Base-by-base conservation (phyloP, 2,113 vertebrate species). In the Alosa alosa region DNA sequence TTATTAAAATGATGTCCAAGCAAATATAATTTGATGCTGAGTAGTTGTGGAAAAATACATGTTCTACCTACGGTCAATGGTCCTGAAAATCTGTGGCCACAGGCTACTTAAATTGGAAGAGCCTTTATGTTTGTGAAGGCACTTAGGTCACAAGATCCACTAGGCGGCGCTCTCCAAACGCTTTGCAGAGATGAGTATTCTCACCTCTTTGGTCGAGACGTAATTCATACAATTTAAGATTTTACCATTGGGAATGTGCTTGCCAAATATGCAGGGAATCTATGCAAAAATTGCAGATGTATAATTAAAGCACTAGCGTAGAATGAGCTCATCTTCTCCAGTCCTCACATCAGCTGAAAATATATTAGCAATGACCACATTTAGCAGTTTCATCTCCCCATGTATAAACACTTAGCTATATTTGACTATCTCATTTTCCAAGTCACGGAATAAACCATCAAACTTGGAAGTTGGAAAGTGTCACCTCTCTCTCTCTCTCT, bases 131-230 rank as follows among this genome's bases (percentile, higher is more conserved):
- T 47, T 15, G 20, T 15, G 45, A 17, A 11, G 46, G n/a, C 36
- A 47, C 0, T 10, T 10, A 20, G 4, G 87, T 85, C 64, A 83
- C n/a, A 81, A 39, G 9, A 49, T 7, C 88, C 91, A 89, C 88
- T 85, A 91, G 90, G 86, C 89, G 91, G 25, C 87, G 84, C 83
- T 89, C 84, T 83, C n/a, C 64, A 84, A 86, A 84, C 84, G 81
- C 44, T 45, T 84, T 20, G 49, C 11, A 13, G 72, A 17, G 72
- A 72, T 8, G 39, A 15, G 1, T 15, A 72, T 78, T 39, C 72
- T 78, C 13, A 78, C 72, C 36, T 39, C 25, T 78, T 36, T 39
- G n/a, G 64, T 72, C 25, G 25, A 72, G 44, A 11, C 15, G 15
- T 9, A 36, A 36, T 25, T n/a, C 75, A 41, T 45, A 83, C 46